These are phyloP conservation scores for Brachypalpus laphriformis DNA, from an alignment of 2,888 invertebrate genomes.

Conservation along the genomic window DNA sequence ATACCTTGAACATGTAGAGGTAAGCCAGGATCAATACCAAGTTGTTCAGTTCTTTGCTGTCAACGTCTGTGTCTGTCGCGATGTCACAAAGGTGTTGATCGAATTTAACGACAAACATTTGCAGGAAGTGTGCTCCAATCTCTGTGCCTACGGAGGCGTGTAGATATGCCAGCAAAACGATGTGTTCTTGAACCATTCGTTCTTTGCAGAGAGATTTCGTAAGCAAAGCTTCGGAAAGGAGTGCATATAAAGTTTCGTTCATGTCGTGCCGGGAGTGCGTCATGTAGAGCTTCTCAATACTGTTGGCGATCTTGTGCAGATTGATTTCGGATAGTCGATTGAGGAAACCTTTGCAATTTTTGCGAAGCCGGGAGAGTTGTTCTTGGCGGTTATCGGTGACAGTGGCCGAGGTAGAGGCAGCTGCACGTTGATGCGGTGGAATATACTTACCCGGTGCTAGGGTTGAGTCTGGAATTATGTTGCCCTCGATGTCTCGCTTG, in stretches of 20 bases:
- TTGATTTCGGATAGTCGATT: constrained; percentile 95
- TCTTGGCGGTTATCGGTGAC: constrained; percentile 83
- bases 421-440: constrained; percentile 90
- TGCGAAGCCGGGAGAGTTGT: constrained; percentile 87
- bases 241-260: constrained; percentile 88
- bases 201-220: constrained; percentile 87
- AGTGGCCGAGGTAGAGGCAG: constrained; percentile 81
- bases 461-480: constrained; percentile 85
- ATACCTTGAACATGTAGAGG: constrained; percentile 94
- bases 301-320: constrained; percentile 90
- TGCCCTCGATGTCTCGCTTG: constrained; percentile 90
- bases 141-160: constrained; percentile 96
- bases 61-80: constrained; percentile 84
- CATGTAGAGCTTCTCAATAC: constrained; percentile 92
- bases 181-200: constrained; percentile 91
- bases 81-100: constrained; percentile 84
- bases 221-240: constrained; percentile 89
- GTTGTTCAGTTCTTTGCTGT: constrained; percentile 93
- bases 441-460: constrained; percentile 86
- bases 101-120: constrained; percentile 88
- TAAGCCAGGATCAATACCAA: constrained; percentile 89
- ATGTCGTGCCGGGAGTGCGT: constrained; percentile 91
- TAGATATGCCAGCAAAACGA: constrained; percentile 91
- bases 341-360: constrained; percentile 92
- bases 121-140: constrained; percentile 94